These are phyloP conservation scores for Lordiphosa collinella DNA, from an alignment of 1,140 invertebrate genomes.

Conservation along the genomic window DNA sequence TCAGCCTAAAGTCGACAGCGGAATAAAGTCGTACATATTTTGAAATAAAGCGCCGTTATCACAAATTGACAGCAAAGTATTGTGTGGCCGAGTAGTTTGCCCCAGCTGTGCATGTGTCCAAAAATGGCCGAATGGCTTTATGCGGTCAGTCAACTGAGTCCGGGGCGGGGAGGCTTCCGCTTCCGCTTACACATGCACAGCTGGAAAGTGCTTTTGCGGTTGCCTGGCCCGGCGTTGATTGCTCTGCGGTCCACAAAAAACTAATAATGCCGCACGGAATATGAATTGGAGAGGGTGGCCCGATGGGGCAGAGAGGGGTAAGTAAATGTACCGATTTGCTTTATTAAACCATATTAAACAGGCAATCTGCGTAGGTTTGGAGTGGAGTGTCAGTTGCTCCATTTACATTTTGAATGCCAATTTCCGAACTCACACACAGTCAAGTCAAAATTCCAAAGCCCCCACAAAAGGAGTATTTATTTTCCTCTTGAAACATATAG, in stretches of 20 bases:
- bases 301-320: too few species aligned
- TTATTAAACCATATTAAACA: conserved; percentile 63
- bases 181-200: conserved; percentile 62
- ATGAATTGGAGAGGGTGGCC: conserved; percentile 28
- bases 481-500: not conserved
- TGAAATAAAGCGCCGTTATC: conserved; percentile 63
- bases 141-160: conserved; percentile 56
- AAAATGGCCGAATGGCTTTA: conserved; percentile 53
- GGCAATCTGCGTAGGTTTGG: conserved; percentile 41
- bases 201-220: conserved; percentile 58
- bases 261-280: conserved; percentile 49
- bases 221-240: conserved; percentile 53
- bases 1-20: conserved; percentile 1
- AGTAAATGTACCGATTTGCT: conserved; percentile 20
- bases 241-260: conserved; percentile 45
- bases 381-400: conserved; percentile 18
- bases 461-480: not conserved
- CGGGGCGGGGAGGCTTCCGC: conserved; percentile 37
- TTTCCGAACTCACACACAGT: not conserved
- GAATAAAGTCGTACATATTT: conserved; percentile 61
- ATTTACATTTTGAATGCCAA: conserved; percentile 12
- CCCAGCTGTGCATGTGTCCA: conserved; percentile 10
- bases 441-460: conserved; percentile 36
- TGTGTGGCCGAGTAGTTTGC: conserved; percentile 48
- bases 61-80: conserved; percentile 71